Conservation (phyloP, 2,797 vertebrate species). For the Xyrichtys novacula region DNA sequence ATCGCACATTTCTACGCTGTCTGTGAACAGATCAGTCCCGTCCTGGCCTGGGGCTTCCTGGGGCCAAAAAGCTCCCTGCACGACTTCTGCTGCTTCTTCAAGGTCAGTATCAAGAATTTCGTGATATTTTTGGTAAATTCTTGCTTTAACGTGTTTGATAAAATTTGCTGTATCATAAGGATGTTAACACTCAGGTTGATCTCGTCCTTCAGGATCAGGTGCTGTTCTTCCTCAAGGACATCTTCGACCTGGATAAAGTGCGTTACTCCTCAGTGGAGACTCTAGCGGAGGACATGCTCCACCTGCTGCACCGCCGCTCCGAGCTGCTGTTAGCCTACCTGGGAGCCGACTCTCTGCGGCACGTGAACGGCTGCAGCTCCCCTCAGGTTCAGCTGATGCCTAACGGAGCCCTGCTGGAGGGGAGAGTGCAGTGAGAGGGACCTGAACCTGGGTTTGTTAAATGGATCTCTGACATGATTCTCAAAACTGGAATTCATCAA, state of each 20-base stretch:
- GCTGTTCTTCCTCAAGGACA: constrained; percentile 94
- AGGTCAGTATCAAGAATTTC: constrained; percentile 89
- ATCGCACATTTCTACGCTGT: constrained; percentile 95
- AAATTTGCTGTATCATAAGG: too few species aligned
- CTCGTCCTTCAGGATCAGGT: constrained; percentile 90
- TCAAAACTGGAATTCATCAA: not conserved
- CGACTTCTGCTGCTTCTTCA: constrained; percentile 96
- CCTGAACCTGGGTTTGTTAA: not conserved
- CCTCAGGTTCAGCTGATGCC: constrained; percentile 71
- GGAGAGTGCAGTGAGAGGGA: constrained; percentile 81
- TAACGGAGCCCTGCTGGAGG: constrained; percentile 78
- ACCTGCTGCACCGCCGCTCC: constrained; percentile 87
- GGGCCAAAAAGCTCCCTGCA: constrained; percentile 94
- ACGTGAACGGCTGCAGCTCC: constrained; percentile 69
- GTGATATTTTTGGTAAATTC: too few species aligned
- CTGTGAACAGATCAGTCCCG: constrained; percentile 96
- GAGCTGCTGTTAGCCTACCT: constrained; percentile 90
- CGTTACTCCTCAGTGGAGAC: constrained; percentile 90
- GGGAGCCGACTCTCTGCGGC: constrained; percentile 81
- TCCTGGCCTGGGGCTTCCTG: constrained; percentile 97
- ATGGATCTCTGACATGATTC: not conserved
- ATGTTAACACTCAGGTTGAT: too few species aligned
- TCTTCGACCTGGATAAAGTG: constrained; percentile 97
- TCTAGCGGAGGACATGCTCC: constrained; percentile 91
- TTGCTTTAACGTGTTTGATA: too few species aligned